These are phyloP conservation scores for Chionis minor DNA, from an alignment of 2,113 vertebrate genomes.

Conservation along the genomic window DNA sequence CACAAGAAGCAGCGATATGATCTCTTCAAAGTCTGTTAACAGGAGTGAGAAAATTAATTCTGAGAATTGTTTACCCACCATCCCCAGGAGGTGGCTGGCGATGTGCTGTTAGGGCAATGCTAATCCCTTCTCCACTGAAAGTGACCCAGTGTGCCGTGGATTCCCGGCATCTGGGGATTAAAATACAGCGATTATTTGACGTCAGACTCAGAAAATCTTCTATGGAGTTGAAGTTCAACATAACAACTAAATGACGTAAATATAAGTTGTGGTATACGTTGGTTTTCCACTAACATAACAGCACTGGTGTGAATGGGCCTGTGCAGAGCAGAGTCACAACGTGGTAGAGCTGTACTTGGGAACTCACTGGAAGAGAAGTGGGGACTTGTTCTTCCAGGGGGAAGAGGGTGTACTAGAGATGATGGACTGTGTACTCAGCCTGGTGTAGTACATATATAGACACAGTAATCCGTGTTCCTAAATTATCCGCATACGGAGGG, in stretches of 20 bases:
- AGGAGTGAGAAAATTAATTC: background rate
- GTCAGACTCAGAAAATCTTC: background rate
- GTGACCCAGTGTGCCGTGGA: background rate
- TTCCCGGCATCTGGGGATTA: background rate
- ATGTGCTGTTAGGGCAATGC: background rate
- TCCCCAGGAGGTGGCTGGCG: background rate
- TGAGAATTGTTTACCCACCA: background rate
- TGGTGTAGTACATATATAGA: rapidly evolving
- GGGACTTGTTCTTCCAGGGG: background rate
- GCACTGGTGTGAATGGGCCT: background rate
- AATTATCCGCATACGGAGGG: background rate
- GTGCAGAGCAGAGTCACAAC: background rate
- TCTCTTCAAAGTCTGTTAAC: background rate
- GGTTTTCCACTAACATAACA: background rate
- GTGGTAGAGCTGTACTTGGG: background rate
- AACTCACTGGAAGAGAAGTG: background rate
- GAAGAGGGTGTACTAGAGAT: rapidly evolving
- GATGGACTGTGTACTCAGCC: background rate
- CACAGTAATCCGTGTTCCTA: rapidly evolving
- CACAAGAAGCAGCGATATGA: background rate
- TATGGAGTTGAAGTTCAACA: background rate
- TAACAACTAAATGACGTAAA: background rate
- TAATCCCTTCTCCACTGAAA: background rate
- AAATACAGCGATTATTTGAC: background rate
- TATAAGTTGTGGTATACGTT: background rate